phyloP scores from a whole-genome alignment of 2,888 invertebrate genomes.

The Nebria salina region DNA sequence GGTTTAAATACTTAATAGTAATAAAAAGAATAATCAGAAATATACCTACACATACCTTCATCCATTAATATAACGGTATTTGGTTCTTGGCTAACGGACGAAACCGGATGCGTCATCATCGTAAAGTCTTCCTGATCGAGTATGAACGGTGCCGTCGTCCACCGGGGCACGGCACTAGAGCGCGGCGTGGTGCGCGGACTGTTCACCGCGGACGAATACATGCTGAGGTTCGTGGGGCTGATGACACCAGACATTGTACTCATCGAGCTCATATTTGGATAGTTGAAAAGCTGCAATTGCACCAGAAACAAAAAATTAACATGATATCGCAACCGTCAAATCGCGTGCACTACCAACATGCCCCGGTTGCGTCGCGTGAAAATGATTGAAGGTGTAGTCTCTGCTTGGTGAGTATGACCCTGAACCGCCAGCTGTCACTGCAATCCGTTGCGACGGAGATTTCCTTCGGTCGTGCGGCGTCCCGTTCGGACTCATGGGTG shows the following conservation, averaged over 20 bases:
- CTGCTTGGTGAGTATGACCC: slow-evolving; percentile 58
- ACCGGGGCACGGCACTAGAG: slow-evolving; percentile 70
- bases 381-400: slow-evolving; percentile 88
- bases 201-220: slow-evolving; percentile 80
- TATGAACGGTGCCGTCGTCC: slow-evolving; percentile 88
- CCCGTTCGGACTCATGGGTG: slow-evolving; percentile 61
- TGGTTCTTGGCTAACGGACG: slow-evolving; percentile 68
- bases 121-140: slow-evolving; percentile 92
- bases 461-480: slow-evolving; percentile 58
- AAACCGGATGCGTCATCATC: slow-evolving; percentile 83
- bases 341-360: slow-evolving; percentile 68
- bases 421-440: slow-evolving; percentile 51
- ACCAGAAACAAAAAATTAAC: slow-evolving; percentile 1
- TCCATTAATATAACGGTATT: slow-evolving; percentile 82
- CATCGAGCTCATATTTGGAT: slow-evolving; percentile 86
- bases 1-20: background rate
- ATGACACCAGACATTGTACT: slow-evolving; percentile 84
- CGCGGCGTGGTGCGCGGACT: slow-evolving; percentile 73
- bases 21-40: background rate
- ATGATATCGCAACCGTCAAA: slow-evolving; percentile 17
- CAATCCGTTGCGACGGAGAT: slow-evolving; percentile 59
- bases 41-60: slow-evolving; percentile 61
- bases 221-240: slow-evolving; percentile 86
- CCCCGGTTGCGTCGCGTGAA: slow-evolving; percentile 85
- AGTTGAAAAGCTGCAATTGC: slow-evolving; percentile 85